Evolutionary conservation across 1,140 invertebrate species (phyloP), one percentile per base, ranked within the genome.

Genomic region (Camponotus vicinus): DNA sequence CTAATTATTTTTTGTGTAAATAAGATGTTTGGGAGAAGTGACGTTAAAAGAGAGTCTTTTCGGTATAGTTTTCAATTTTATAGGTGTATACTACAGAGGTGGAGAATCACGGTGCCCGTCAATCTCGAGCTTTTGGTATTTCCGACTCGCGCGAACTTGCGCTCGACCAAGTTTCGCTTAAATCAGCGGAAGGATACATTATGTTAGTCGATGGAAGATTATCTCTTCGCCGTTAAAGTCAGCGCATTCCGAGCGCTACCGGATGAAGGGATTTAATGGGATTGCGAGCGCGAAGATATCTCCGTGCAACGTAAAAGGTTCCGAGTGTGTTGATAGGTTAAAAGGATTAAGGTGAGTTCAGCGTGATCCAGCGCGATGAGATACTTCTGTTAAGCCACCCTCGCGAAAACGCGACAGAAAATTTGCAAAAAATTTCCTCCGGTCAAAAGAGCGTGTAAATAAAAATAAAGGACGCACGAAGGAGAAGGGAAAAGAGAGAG

Each of bases 321-420:
- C 88, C 88, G 77, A 88, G 87, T 76, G 86, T 90, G 89, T 90
- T 90, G 89, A 90, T 90, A 90, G 89, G 89, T 90, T 90, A 90
- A 90, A 86, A 86, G 86, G 89, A 90, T 90, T 86, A 90, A 88
- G 76, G 64, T 84, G 88, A 88, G 78, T 87, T 89, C 78, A 75
- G 55, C 59, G 85, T 80, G 86, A 85, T 85, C 86, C 80, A 66
- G 79, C 77, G 71, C 78, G 80, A 87, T 61, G 88, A 63, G 79
- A 89, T 84, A 87, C 55, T 42, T 76, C 88, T n/a, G 89, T 80
- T 75, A 45, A 89, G 61, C 67, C 70, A 52, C 7, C 52, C 76
- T 52, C 49, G 59, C 18, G 66, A 71, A 55, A 85, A 66, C 73
- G 64, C 76, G 79, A 40, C n/a, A 49, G 27, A 61, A 85, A 87